These are phyloP conservation scores for Spisula solida DNA, from an alignment of 2,888 invertebrate species.

Conservation along the genomic window DNA sequence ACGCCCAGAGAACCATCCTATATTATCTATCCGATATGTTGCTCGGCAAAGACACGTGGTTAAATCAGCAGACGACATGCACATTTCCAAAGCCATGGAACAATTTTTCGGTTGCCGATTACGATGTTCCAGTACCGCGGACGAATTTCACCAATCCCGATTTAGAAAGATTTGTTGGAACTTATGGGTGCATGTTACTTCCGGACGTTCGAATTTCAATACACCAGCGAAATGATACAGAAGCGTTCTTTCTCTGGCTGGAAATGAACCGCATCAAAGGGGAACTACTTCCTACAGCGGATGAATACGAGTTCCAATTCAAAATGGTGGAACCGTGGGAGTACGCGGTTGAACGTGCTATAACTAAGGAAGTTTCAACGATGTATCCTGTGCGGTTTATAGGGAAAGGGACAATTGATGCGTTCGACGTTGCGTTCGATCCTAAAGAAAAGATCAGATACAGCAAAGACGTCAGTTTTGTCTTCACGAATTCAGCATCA, in stretches of 20 bases:
- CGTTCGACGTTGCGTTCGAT: not conserved
- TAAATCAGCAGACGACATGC: conserved; percentile 56
- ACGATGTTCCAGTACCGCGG: not conserved
- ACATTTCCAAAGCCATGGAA: conserved; percentile 63
- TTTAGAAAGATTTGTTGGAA: conserved; percentile 44
- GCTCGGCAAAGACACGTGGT: conserved; percentile 58
- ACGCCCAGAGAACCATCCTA: conserved; percentile 53
- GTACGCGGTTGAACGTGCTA: conserved; percentile 49
- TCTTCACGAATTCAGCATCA: not conserved
- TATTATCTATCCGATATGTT: conserved; percentile 55
- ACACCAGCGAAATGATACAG: not conserved
- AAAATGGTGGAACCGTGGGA: conserved; percentile 66
- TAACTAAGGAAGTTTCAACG: conserved; percentile 29
- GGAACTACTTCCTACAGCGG: conserved; percentile 46
- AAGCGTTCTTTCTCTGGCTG: conserved; percentile 22
- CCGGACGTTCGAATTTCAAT: conserved; percentile 56
- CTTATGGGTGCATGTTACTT: conserved; percentile 58
- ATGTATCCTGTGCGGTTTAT: conserved; percentile 44
- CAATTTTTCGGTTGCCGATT: not conserved
- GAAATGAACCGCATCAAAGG: conserved; percentile 64
- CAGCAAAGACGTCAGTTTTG: not conserved
- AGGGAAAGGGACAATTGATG: not conserved
- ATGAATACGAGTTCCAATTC: conserved; percentile 43
- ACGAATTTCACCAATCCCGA: conserved; percentile 38
- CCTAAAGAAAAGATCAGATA: not conserved